Base-by-base conservation (phyloP, 2,797 vertebrate species). In the Staurois parvus region DNA sequence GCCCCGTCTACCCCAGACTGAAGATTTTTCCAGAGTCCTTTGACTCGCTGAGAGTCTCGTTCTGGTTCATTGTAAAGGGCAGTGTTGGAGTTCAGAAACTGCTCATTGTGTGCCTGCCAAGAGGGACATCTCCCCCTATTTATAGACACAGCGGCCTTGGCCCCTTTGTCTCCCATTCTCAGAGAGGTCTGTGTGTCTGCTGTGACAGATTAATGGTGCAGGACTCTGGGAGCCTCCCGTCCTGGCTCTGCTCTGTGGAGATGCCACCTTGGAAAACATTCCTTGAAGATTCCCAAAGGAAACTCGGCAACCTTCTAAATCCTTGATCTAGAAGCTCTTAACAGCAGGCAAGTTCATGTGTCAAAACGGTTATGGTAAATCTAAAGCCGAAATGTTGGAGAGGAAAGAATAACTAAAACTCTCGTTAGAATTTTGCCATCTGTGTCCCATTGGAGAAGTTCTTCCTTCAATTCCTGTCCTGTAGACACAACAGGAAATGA, bases 61-160 rank as follows among this genome's bases (percentile, higher is more conserved):
- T 77, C 73, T 72, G 79, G 73, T 81, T 77, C 84, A 82, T 72
- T 77, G 37, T 86, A 77, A 82, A 72, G 84, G 84, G 32, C 73
- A 81, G 24, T 17, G 30, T 70, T 68, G 70, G 59, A 9, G 59
- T 32, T 40, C 21, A 75, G 79, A 70, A 81, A 66, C 72, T 48
- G 19, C 3, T 72, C 79, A 77, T 86, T 86, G 84, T 86, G 79
- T 59, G 32, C 48, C 66, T 81, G 78, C 79, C 84, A 86, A 81
- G 56, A 42, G n/a, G 59, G 48, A 75, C 72, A 59, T 72, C 32
- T 82, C 64, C 72, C 84, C 40, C 73, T 82, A 72, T 86, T 81
- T 76, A 66, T 76, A 73, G 72, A 74, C 19, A 10, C 72, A 68
- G 64, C 84, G 13, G 34, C 42, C 62, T 62, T 32, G 48, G 56